These are phyloP conservation scores for Timema cristinae DNA, from an alignment of 2,888 invertebrate species.

Conservation along the genomic window DNA sequence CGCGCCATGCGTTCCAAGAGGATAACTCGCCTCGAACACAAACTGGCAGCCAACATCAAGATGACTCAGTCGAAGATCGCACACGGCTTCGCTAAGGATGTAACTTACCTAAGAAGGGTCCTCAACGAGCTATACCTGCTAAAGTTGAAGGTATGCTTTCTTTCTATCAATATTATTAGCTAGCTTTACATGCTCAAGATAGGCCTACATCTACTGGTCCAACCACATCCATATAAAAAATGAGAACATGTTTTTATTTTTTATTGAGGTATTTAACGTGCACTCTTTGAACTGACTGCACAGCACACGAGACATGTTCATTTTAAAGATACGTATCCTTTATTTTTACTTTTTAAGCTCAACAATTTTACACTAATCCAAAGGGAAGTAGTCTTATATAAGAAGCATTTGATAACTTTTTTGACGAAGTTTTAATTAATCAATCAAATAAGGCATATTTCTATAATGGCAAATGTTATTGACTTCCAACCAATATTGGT, in stretches of 20 bases:
- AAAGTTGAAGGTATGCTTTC: constrained; percentile 65
- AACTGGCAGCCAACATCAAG: constrained; percentile 70
- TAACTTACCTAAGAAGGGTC: constrained; percentile 66
- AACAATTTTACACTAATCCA: no score
- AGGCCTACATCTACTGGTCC: not conserved
- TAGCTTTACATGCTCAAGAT: constrained; percentile 4
- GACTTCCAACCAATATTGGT: no score
- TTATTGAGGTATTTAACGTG: no score
- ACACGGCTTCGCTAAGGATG: constrained; percentile 70
- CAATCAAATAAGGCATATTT: no score
- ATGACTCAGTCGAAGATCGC: constrained; percentile 74
- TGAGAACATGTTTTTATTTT: no score
- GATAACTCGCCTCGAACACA: constrained; percentile 68
- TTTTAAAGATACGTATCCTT: not conserved
- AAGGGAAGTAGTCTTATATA: no score
- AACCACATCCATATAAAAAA: not conserved
- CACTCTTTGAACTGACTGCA: no score
- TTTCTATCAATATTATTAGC: not conserved
- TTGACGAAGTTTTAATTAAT: no score
- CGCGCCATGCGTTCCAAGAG: constrained; percentile 72
- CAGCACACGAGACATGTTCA: not conserved
- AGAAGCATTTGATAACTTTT: no score
- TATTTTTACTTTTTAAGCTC: no score
- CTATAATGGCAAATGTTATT: no score
- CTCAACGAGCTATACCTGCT: constrained; percentile 78